Conservation (phyloP, 1,140 invertebrate genomes). For the Heterodera carotae region DNA sequence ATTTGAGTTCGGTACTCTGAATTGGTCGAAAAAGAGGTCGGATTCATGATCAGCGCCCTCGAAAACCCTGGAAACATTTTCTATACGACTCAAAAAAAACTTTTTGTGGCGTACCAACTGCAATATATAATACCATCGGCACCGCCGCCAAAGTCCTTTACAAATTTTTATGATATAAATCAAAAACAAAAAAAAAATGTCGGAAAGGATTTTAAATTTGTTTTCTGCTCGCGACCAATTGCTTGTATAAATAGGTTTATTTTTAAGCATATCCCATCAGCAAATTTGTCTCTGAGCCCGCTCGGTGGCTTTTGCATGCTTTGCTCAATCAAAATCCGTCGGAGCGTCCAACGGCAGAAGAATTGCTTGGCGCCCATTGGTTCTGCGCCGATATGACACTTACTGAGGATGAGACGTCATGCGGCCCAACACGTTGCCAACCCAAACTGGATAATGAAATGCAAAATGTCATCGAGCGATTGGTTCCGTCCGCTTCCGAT, state of each 20-base stretch:
- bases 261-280: slow-evolving; percentile 29
- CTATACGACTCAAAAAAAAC: too few relatives aligned
- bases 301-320: slow-evolving; percentile 33
- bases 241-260: slow-evolving; percentile 8
- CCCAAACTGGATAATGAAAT: not conserved
- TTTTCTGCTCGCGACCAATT: too few relatives aligned
- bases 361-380: slow-evolving; percentile 21
- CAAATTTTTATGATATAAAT: too few relatives aligned
- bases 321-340: slow-evolving; percentile 22
- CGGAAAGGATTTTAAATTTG: too few relatives aligned
- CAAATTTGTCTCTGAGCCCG: slow-evolving; percentile 9
- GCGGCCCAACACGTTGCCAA: not conserved
- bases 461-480: not conserved
- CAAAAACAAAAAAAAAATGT: too few relatives aligned
- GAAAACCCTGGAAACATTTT: too few relatives aligned
- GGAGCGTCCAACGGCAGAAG: slow-evolving; percentile 30
- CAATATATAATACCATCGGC: too few relatives aligned
- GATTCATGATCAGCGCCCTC: too few relatives aligned
- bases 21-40: too few relatives aligned
- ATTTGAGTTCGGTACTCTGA: too few relatives aligned
- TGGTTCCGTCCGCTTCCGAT: not conserved
- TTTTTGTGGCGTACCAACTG: too few relatives aligned
- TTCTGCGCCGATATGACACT: not conserved
- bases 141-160: too few relatives aligned
- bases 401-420: not conserved